These are phyloP conservation scores for Zaprionus capensis DNA, from an alignment of 1,140 invertebrate genomes.

Conservation along the genomic window DNA sequence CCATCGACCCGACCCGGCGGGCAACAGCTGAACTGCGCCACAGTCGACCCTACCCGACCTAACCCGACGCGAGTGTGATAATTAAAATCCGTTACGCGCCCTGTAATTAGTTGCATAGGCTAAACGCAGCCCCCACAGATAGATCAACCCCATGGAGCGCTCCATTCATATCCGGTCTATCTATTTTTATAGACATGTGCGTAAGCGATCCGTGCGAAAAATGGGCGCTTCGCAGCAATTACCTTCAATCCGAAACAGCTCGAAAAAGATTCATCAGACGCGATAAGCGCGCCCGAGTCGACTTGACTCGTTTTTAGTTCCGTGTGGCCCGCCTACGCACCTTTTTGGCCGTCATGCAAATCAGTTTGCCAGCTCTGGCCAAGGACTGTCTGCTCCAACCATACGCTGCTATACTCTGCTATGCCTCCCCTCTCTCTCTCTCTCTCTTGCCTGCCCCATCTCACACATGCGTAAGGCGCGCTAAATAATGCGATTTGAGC, in stretches of 20 bases:
- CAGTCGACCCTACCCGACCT: no score
- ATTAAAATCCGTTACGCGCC: constrained; percentile 80
- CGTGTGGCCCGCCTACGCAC: constrained; percentile 71
- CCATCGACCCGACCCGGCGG: constrained; percentile 10
- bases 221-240: constrained; percentile 82
- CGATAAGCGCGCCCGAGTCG: constrained; percentile 53
- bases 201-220: constrained; percentile 83
- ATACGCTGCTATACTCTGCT: neutral
- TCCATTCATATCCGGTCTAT: constrained; percentile 62
- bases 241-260: constrained; percentile 68
- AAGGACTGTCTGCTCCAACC: constrained; percentile 18
- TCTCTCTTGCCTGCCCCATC: neutral
- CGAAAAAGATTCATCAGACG: constrained; percentile 61
- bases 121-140: constrained; percentile 19
- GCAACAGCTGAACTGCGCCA: constrained; percentile 63
- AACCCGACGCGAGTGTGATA: constrained; percentile 44
- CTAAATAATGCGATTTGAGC: constrained; percentile 55
- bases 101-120: constrained; percentile 74
- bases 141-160: neutral
- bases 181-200: constrained; percentile 81
- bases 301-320: constrained; percentile 9
- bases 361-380: constrained; percentile 61
- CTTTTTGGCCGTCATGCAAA: constrained; percentile 75
- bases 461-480: constrained; percentile 59
- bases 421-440: neutral